Conservation (phyloP, 1,140 invertebrate genomes). For the Polypedilum pembai region DNA sequence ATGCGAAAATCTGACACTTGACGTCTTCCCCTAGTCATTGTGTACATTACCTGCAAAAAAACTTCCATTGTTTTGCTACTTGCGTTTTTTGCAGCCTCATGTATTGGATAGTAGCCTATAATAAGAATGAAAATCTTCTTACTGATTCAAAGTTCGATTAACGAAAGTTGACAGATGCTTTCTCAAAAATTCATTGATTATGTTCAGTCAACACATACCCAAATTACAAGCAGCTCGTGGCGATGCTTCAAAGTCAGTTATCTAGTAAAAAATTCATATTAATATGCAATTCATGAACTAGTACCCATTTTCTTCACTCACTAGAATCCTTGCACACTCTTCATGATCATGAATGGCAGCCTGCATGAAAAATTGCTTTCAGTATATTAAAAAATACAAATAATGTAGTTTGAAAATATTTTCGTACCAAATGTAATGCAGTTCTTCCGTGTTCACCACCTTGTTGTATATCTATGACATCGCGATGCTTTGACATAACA, state of each 20-base stretch:
- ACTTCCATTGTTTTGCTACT: constrained; percentile 75
- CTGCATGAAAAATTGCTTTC: no score
- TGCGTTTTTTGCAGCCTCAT: constrained; percentile 79
- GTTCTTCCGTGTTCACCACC: constrained; percentile 72
- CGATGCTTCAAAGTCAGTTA: constrained; percentile 61
- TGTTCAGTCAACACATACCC: background rate
- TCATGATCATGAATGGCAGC: constrained; percentile 76
- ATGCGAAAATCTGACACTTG: no score
- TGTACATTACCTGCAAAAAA: constrained; percentile 48
- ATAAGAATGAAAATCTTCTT: background rate
- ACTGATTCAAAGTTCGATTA: background rate
- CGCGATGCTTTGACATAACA: constrained; percentile 58
- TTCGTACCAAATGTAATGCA: constrained; percentile 56
- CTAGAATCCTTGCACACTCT: constrained; percentile 67
- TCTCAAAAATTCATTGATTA: background rate
- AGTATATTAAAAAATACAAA: no score
- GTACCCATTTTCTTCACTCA: constrained; percentile 44
- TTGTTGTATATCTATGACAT: constrained; percentile 59
- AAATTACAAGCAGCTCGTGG: constrained; percentile 68
- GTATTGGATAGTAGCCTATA: constrained; percentile 75
- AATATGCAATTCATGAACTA: background rate
- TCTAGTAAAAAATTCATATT: constrained; percentile 44
- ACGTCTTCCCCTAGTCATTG: no score
- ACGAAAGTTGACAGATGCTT: no score
- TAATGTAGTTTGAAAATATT: no score